Base-by-base conservation (phyloP, 2,888 invertebrate genomes). In the Lasioglossum villosulum region DNA sequence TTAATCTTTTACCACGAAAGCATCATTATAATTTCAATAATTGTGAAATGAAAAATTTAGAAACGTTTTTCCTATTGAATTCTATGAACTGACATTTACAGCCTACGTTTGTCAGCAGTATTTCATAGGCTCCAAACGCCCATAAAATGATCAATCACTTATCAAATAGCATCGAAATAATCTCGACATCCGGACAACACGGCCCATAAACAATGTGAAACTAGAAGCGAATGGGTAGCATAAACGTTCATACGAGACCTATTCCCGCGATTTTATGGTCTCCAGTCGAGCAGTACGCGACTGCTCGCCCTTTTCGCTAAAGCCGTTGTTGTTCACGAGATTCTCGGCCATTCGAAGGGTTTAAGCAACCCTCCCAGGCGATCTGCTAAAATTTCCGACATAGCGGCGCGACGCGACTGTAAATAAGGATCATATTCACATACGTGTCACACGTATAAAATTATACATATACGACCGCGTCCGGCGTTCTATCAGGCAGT, bases 301-400 rank as follows among this genome's bases (percentile, higher is more conserved):
- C 71, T 70, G 23, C 39, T 56, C 66, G 16, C 48, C 52, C 70
- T 34, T 70, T 70, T 77, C 27, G 8, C 42, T 82, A 88, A 89
- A 87, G 66, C 80, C 63, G 74, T 37, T 73, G 78, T 86, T 77
- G 80, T 79, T 80, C 79, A 52, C 56, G 72, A 79, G 74, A 88
- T 90, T 86, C 84, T 76, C n/a, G 78, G 82, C 80, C 75, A 85
- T 88, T 85, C 86, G 78, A 81, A 77, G 81, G 75, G 81, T 78
- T 80, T 79, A 86, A 72, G 73, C 75, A 59, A 52, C 71, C 75
- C 80, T 68, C 37, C 70, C 39, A 70, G 48, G 68, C 76, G 75
- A 84, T 83, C 68, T 74, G 77, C 59, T 82, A 83, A 88, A 88
- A 86, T 84, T 80, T 75, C 73, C 74, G 72, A 56, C 75, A 59